Evolutionary conservation across 2,888 invertebrate species (phyloP), one percentile per base, ranked within the genome.

Genomic region (Carpatolechia fugitivella): DNA sequence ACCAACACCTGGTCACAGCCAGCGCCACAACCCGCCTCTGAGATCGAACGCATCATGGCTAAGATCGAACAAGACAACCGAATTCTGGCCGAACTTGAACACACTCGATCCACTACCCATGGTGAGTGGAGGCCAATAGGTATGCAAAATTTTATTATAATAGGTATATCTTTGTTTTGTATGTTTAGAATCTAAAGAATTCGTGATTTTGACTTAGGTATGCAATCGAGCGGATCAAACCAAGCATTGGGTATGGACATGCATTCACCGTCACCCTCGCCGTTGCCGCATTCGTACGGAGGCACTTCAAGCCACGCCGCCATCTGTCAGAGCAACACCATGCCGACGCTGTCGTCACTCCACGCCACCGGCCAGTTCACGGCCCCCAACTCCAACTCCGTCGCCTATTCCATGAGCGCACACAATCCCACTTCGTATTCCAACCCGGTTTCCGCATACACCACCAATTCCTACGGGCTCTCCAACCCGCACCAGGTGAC

Each of bases 31-130:
- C 88, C 89, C 0, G 93, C 93, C 61, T 93, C 94, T 40, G 97
- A 97, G 90, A 97, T 97, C 80, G 97, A 97, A 85, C 93, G 96
- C 76, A 96, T 98, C 82, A 97, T 98, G 96, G 97, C 97, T 67
- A 97, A 97, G 91, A 96, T 98, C 74, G 97, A 97, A 86, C 97
- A 97, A 86, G 94, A 94, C 89, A 95, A 95, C 89, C 92, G 96
- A 70, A 95, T 97, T 72, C 92, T 97, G 75, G 97, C 97, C 63
- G 97, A 98, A 80, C 90, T 97, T 75, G 97, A 98, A 81, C 96
- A 96, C 81, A 93, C 94, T 67, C 92, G 96, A 77, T 93, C 93
- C 61, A 93, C 93, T 41, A 94, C 93, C 50, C 90, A 93, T 78
- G 93, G 93, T 93, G 74, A 64, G 62, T 33, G n/a, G 11, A 33